Conservation (phyloP, 1,140 invertebrate genomes). For the Aphaenogaster floridana region DNA sequence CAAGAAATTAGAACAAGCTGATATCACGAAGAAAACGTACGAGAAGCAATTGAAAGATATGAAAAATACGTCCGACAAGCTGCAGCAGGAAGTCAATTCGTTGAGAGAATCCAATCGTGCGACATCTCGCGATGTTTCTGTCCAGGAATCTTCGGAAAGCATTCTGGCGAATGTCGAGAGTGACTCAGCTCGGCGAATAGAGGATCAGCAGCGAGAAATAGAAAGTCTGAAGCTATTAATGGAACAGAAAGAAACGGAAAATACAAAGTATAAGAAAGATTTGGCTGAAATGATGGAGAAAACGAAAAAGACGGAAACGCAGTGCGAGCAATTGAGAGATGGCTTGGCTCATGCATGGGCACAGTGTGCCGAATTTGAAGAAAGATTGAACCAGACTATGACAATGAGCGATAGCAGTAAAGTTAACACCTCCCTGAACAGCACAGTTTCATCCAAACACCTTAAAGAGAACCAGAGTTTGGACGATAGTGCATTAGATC, state of each 20-base stretch:
- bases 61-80: slow-evolving; percentile 83
- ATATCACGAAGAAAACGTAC: slow-evolving; percentile 79
- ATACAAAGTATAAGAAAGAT: slow-evolving; percentile 88
- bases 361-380: slow-evolving; percentile 89
- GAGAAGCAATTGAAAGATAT: slow-evolving; percentile 81
- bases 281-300: slow-evolving; percentile 88
- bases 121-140: background rate
- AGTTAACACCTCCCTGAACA: slow-evolving; percentile 44
- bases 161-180: background rate
- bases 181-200: slow-evolving; percentile 49
- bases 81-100: slow-evolving; percentile 69
- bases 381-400: slow-evolving; percentile 87
- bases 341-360: slow-evolving; percentile 88
- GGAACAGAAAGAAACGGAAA: slow-evolving; percentile 83
- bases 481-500: background rate
- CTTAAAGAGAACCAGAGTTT: slow-evolving; percentile 24
- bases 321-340: slow-evolving; percentile 88
- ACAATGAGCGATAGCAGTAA: slow-evolving; percentile 84
- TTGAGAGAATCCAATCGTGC: slow-evolving; percentile 27
- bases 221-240: slow-evolving; percentile 68
- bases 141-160: slow-evolving; percentile 26
- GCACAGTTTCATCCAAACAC: background rate
- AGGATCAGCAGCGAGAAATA: slow-evolving; percentile 75
- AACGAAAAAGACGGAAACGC: slow-evolving; percentile 88
- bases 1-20: slow-evolving; percentile 78